These are phyloP conservation scores for Phaetusa simplex DNA, from an alignment of 2,113 vertebrate genomes.

Conservation along the genomic window DNA sequence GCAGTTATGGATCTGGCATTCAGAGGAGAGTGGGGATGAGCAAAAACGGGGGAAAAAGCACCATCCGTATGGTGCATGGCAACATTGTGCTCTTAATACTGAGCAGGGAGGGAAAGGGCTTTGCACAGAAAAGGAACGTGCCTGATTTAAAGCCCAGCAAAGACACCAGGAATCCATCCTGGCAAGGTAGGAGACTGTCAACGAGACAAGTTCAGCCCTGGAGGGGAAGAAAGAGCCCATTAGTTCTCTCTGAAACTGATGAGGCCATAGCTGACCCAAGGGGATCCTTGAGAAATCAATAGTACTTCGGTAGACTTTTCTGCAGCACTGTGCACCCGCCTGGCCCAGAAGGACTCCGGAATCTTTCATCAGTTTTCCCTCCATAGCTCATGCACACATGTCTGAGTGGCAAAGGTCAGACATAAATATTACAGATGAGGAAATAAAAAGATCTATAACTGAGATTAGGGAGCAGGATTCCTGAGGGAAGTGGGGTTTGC, in stretches of 20 bases:
- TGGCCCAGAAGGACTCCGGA: neutral
- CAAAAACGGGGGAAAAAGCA: neutral
- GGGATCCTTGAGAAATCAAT: neutral
- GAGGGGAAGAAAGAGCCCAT: neutral
- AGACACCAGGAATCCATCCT: neutral
- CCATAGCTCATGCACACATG: neutral
- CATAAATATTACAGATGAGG: slow-evolving; percentile 14
- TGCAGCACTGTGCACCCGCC: fast-evolving
- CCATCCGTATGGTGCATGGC: neutral
- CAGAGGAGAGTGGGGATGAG: neutral
- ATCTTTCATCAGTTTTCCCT: neutral
- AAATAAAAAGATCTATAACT: neutral
- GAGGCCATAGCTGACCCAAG: neutral
- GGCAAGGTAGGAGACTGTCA: neutral
- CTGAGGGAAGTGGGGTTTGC: neutral
- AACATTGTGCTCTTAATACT: neutral
- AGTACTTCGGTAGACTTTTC: neutral
- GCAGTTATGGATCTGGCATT: neutral
- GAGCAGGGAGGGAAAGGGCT: neutral
- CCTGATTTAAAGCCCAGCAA: neutral
- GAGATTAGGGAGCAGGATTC: neutral
- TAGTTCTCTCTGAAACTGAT: neutral
- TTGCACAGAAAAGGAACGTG: neutral
- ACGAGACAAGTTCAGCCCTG: neutral
- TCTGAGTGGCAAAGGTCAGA: slow-evolving; percentile 7